These are phyloP conservation scores for Agonum fuliginosum DNA, from an alignment of 2,888 invertebrate genomes.

Conservation along the genomic window DNA sequence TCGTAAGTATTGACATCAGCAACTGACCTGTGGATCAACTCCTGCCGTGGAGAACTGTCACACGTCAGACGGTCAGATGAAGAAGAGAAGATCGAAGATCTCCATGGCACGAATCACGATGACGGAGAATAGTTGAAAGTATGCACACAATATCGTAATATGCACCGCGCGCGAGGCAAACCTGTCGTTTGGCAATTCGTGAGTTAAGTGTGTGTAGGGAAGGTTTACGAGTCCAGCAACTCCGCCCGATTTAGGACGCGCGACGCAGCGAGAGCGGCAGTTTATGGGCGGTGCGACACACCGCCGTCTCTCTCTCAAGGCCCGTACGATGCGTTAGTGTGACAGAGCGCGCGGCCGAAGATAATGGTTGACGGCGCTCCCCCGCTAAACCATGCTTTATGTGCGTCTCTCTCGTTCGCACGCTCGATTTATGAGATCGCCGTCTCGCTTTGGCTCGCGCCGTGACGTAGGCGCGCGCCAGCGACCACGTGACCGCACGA, in stretches of 20 bases:
- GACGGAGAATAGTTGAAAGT: background rate
- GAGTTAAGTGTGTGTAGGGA: constrained; percentile 73
- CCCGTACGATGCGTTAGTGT: constrained; percentile 65
- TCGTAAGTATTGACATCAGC: constrained; percentile 9
- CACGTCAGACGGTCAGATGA: constrained; percentile 14
- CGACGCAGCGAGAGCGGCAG: constrained; percentile 68
- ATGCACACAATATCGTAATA: constrained; percentile 46
- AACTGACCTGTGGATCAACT: constrained; percentile 48
- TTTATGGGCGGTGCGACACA: constrained; percentile 74
- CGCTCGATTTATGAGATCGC: constrained; percentile 72
- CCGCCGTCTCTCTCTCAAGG: constrained; percentile 70
- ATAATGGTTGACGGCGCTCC: constrained; percentile 75
- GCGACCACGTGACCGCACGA: constrained; percentile 69
- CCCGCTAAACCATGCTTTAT: constrained; percentile 74
- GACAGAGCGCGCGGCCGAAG: constrained; percentile 69
- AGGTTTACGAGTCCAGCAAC: constrained; percentile 72
- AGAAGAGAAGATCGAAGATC: constrained; percentile 8
- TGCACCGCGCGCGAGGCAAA: constrained; percentile 68
- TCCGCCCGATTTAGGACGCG: constrained; percentile 69
- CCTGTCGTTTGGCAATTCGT: constrained; percentile 73
- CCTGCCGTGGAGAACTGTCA: constrained; percentile 1
- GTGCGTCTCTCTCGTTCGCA: constrained; percentile 73
- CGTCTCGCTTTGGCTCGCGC: constrained; percentile 72
- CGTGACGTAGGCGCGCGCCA: constrained; percentile 70
- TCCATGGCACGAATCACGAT: constrained; percentile 43